Conservation (phyloP, 2,797 vertebrate genomes). For the Etheostoma nigrum region DNA sequence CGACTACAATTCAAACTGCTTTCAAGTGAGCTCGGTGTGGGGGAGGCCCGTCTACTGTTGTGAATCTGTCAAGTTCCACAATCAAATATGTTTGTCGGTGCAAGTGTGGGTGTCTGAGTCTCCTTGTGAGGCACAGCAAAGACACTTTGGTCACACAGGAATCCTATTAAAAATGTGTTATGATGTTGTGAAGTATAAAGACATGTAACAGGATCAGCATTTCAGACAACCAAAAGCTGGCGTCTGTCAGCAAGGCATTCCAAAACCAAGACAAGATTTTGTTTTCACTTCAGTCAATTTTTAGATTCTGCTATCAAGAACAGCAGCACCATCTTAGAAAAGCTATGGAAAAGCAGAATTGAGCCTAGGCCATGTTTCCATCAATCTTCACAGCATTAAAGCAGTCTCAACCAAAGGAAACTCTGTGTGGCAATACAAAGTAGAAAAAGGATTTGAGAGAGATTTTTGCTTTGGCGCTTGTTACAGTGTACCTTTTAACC, state of each 20-base stretch:
- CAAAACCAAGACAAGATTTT: constrained; percentile 1
- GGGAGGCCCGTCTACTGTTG: constrained; percentile 17
- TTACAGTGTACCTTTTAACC: background rate
- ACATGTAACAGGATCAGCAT: background rate
- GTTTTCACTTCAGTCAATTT: background rate
- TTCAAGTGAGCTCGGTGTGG: constrained; percentile 20
- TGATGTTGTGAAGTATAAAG: background rate
- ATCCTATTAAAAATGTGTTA: constrained; percentile 8
- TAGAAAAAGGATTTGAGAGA: background rate
- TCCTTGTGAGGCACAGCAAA: constrained; percentile 23
- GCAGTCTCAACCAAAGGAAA: background rate
- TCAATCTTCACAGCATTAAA: background rate
- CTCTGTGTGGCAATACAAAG: background rate
- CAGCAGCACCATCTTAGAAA: background rate
- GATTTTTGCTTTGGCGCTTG: background rate
- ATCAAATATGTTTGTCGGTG: constrained; percentile 20
- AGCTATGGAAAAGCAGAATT: background rate
- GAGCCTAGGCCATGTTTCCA: background rate
- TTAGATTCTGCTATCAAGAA: background rate
- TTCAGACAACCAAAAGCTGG: background rate
- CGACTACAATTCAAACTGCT: constrained; percentile 23
- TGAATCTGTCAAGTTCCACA: constrained; percentile 30
- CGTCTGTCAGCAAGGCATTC: background rate
- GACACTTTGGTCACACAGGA: constrained; percentile 2
- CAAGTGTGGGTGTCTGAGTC: constrained; percentile 22